phyloP scores from a whole-genome alignment of 30 jellyfish, hydroid and myxozoan genomes.

The Nemopilema nomurai region DNA sequence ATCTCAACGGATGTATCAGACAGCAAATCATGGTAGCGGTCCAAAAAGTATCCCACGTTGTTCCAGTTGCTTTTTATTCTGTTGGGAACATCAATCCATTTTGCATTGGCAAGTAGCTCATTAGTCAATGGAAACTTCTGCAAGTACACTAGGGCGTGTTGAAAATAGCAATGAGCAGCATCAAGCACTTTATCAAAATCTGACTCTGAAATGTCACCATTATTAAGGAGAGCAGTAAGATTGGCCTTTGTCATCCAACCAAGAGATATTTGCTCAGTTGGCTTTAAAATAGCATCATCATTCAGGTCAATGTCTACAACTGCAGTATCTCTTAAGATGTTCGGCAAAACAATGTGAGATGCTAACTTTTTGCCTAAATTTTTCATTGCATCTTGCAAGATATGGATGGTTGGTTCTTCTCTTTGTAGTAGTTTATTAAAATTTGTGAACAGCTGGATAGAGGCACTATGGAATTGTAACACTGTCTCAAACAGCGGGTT shows the following conservation, averaged over 20 bases:
- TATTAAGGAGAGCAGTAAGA: slow-evolving; percentile 12
- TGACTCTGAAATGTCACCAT: slow-evolving; percentile 53
- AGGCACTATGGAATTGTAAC: slow-evolving; percentile 15
- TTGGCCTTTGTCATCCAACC: slow-evolving; percentile 41
- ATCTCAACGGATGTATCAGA: slow-evolving; percentile 30
- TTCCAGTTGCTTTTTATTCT: slow-evolving; percentile 39
- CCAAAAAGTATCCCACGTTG: slow-evolving; percentile 51
- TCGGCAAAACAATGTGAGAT: slow-evolving; percentile 47
- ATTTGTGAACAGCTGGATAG: slow-evolving; percentile 58
- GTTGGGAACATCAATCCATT: slow-evolving; percentile 55
- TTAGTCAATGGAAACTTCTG: slow-evolving; percentile 38
- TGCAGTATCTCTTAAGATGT: slow-evolving; percentile 4
- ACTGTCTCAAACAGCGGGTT: slow-evolving; percentile 35
- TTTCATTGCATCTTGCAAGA: slow-evolving; percentile 45
- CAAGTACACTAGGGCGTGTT: slow-evolving; percentile 20
- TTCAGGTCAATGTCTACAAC: slow-evolving; percentile 20
- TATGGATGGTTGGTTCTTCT: slow-evolving; percentile 58
- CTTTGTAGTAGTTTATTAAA: slow-evolving; percentile 53
- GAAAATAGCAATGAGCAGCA: slow-evolving; percentile 46
- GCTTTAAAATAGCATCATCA: slow-evolving; percentile 33
- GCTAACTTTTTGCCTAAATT: slow-evolving; percentile 58
- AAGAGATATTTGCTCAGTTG: slow-evolving; percentile 27
- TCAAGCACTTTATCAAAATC: slow-evolving; percentile 19
- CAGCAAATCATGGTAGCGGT: slow-evolving; percentile 22
- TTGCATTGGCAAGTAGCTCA: slow-evolving; percentile 26